Evolutionary conservation across 2,888 invertebrate species (phyloP), one percentile per base, ranked within the genome.

Genomic region (Tenthredo mesomela): DNA sequence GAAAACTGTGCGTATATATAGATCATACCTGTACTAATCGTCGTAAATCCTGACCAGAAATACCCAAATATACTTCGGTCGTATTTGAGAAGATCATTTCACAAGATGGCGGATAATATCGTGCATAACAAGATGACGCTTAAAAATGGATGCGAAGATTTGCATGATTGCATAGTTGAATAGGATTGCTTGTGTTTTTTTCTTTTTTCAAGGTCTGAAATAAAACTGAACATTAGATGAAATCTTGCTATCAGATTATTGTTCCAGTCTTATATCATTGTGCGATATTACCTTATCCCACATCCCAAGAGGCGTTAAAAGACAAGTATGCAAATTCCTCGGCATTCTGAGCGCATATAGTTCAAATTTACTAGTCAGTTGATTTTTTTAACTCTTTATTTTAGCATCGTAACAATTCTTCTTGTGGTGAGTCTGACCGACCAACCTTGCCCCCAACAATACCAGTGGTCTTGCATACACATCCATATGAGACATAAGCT

Each of bases 361-460:
- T 61, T 80, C n/a, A 40, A 80, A 61, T 80, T 61, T 61, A 61
- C 61, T 25, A 54, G 77, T 21, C 61, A 61, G 58, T 40, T 61
- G 61, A 80, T 21, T 80, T 61, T 54, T 77, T 29, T 25, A 61
- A 80, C 77, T 40, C 9, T 37, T 50, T 37, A 58, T 80, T 80
- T 80, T 37, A 80, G 40, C 80, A 80, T 6, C 58, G 61, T 80
- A 61, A 58, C 61, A 18, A 21, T 61, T 80, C 33, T 33, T 7
- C 21, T 21, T 21, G 77, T 12, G 29, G 77, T 54, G 77, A 77
- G 77, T 40, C 61, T 61, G 58, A 61, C 80, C 61, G 58, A 7
- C 29, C 82, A 82, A 67, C 82, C 82, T 82, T 82, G 82, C 82
- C 82, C 82, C 82, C 70, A 29, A 82, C 82, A 67, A 82, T 82